Base-by-base conservation (phyloP, 2,888 invertebrate genomes). In the Limnephilus lunatus region DNA sequence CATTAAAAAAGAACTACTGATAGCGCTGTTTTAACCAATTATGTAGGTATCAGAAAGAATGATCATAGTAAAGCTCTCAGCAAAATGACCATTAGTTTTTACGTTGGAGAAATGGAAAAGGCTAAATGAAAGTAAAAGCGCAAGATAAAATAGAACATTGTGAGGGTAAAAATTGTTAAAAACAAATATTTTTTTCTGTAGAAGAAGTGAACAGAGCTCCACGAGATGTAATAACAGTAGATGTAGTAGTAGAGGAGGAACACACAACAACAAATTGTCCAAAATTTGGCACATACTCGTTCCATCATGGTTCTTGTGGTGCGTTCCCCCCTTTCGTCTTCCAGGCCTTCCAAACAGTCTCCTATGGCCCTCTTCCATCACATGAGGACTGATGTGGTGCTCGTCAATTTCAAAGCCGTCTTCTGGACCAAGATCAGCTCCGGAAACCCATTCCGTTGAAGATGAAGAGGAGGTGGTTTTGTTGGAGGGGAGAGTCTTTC, bases 341-440 rank as follows among this genome's bases (percentile, higher is more conserved):
- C 95, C 96, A 96, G 94, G 95, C 95, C 96, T 95, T 96, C 94
- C 95, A 92, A 89, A 94, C 94, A 95, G 96, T 94, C 95, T 95
- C 95, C 96, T 95, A 94, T 96, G 96, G 92, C 96, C 96, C 94
- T 96, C 96, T 86, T 96, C 95, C 94, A 95, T 96, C 95, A 95
- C 96, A 95, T 96, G 96, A 81, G 96, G 96, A 94, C 96, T 96
- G 93, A 96, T 95, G 95, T 96, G 96, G 94, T 95, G 95, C 95
- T 96, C 95, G 95, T 96, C 95, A 94, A 96, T 95, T 95, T 96
- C 96, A 95, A 96, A 96, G 94, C 95, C 96, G 94, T 96, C 96
- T 94, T 96, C 95, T 15, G 92, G 93, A 93, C 96, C 95, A 94
- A 96, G 95, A 94, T 96, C 96, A 95, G 96, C 96, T 95, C 96